These are phyloP conservation scores for Felis chaus DNA, from an alignment of 2,113 vertebrate genomes.

Conservation along the genomic window DNA sequence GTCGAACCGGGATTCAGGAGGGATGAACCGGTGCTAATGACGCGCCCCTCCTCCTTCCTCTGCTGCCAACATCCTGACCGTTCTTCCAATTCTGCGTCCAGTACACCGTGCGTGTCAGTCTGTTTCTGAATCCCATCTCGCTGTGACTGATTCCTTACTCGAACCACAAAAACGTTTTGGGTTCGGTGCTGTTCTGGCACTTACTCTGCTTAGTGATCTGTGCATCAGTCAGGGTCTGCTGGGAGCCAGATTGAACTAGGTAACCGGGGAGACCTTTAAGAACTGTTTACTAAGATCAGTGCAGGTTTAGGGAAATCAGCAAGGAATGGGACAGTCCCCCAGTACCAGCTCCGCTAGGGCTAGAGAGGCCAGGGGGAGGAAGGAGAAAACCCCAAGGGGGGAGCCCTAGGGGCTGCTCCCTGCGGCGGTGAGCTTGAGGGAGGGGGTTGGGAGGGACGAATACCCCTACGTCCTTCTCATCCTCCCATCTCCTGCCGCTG, in stretches of 20 bases:
- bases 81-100: fast-evolving
- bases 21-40: fast-evolving
- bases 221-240: background rate
- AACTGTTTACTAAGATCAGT: background rate
- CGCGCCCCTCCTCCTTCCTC: background rate
- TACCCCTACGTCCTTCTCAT: fast-evolving
- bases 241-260: background rate
- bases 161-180: background rate
- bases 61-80: fast-evolving
- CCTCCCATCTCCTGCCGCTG: background rate
- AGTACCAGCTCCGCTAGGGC: background rate
- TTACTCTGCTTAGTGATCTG: background rate
- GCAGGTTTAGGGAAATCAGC: background rate
- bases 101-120: fast-evolving
- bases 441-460: background rate
- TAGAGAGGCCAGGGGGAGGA: background rate
- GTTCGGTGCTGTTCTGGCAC: background rate
- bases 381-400: background rate
- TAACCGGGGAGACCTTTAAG: background rate
- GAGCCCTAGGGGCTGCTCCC: background rate
- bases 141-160: background rate
- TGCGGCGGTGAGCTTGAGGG: background rate
- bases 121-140: background rate
- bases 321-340: background rate
- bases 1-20: background rate